phyloP scores from a whole-genome alignment of 2,113 vertebrate genomes.

The Triplophysa siluroides region DNA sequence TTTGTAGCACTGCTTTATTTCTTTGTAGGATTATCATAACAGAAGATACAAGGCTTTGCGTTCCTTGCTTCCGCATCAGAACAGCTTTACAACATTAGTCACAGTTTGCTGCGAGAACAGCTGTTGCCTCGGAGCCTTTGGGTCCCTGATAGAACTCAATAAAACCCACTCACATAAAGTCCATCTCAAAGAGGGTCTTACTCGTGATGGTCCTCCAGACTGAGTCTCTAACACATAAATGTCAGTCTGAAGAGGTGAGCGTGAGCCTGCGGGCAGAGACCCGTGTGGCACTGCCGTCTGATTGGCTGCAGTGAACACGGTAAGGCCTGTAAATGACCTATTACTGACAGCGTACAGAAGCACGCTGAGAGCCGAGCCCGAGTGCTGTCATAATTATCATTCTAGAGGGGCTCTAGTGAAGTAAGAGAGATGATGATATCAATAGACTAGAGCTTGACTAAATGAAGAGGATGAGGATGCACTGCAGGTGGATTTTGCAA shows the following conservation, averaged over 20 bases:
- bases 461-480: constrained; percentile 44
- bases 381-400: constrained; percentile 43
- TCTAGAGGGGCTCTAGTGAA: constrained; percentile 34
- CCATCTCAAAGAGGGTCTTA: constrained; percentile 33
- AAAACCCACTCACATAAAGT: constrained; percentile 33
- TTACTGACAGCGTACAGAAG: constrained; percentile 22
- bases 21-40: constrained; percentile 25
- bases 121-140: constrained; percentile 27
- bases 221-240: constrained; percentile 39
- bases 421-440: constrained; percentile 48
- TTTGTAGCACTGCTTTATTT: constrained; percentile 1
- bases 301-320: constrained; percentile 17
- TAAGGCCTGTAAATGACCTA: constrained; percentile 33
- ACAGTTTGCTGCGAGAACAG: constrained; percentile 11
- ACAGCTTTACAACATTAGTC: constrained; percentile 33
- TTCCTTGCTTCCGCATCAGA: constrained; percentile 8
- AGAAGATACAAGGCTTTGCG: constrained; percentile 7
- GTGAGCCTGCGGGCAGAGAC: constrained; percentile 21
- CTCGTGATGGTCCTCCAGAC: constrained; percentile 24
- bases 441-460: constrained; percentile 34
- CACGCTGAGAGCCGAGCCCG: background rate
- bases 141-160: constrained; percentile 22
- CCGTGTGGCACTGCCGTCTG: background rate
- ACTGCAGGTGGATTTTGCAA: constrained; percentile 32
- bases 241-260: constrained; percentile 39